These are phyloP conservation scores for Saccostrea cuccullata DNA, from an alignment of 1,140 invertebrate genomes.

Conservation along the genomic window DNA sequence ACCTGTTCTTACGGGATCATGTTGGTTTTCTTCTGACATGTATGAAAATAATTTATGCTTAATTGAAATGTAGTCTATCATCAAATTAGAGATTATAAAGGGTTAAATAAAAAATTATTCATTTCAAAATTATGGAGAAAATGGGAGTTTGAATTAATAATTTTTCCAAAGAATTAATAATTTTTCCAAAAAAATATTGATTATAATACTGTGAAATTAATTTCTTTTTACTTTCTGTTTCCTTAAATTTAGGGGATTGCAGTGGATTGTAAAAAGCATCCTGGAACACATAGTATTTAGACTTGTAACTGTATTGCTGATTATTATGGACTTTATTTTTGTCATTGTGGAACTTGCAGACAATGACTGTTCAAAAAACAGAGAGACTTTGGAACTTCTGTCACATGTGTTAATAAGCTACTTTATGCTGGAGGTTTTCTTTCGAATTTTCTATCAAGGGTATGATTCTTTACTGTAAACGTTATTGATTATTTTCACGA, in stretches of 20 bases:
- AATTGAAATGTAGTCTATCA: too few relatives aligned
- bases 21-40: too few relatives aligned
- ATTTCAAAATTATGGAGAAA: too few relatives aligned
- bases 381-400: slow-evolving; percentile 67
- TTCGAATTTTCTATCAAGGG: slow-evolving; percentile 77
- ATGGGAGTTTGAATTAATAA: neutral
- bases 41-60: too few relatives aligned
- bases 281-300: slow-evolving; percentile 74
- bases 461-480: slow-evolving; percentile 61
- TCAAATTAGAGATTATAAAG: too few relatives aligned
- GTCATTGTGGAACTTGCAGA: slow-evolving; percentile 77
- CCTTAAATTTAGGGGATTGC: slow-evolving; percentile 64
- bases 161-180: too few relatives aligned
- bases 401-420: slow-evolving; percentile 77
- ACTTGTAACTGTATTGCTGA: slow-evolving; percentile 74
- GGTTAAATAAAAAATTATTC: neutral
- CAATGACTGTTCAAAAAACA: slow-evolving; percentile 59
- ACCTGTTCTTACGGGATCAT: too few relatives aligned
- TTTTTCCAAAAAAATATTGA: too few relatives aligned
- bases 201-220: too few relatives aligned
- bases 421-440: slow-evolving; percentile 78
- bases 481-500: neutral
- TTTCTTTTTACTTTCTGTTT: neutral
- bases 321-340: slow-evolving; percentile 77
- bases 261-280: slow-evolving; percentile 60